Conservation (phyloP, 2,888 invertebrate genomes). For the Calephelis perditalis region DNA sequence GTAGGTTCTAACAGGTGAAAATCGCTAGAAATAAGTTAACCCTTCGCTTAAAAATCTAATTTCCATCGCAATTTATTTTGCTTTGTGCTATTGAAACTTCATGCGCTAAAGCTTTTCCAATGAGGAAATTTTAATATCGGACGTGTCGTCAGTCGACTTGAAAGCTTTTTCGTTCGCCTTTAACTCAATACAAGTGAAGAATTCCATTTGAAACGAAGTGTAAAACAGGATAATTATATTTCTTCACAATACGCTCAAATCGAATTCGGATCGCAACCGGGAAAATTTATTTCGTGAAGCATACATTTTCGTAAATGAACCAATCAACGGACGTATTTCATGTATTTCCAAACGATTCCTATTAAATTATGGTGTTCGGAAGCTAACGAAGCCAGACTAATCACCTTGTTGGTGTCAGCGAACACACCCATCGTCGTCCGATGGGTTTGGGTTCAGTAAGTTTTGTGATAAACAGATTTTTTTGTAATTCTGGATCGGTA, state of each 20-base stretch:
- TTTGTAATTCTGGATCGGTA: no score
- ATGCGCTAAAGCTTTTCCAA: constrained; percentile 7
- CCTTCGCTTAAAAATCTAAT: neutral
- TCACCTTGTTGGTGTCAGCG: neutral
- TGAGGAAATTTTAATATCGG: constrained; percentile 24
- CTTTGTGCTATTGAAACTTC: no score
- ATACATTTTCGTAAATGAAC: neutral
- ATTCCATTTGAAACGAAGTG: constrained; percentile 23
- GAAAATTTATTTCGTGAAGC: neutral
- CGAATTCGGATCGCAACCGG: neutral
- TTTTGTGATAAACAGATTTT: no score
- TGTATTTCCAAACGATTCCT: no score
- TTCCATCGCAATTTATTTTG: no score
- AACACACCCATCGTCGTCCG: no score
- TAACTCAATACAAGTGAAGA: constrained; percentile 20
- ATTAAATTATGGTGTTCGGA: constrained; percentile 1
- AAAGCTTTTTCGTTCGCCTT: constrained; percentile 29
- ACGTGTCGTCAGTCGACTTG: constrained; percentile 21
- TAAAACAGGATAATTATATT: constrained; percentile 24
- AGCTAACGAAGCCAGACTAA: neutral
- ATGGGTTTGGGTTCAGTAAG: no score
- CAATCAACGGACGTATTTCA: no score
- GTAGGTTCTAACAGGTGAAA: no score
- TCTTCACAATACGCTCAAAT: constrained; percentile 20
- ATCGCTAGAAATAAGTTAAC: neutral